Percentiles rank a stretch among this genome's conserved stretches.
phyloP scores from a whole-genome alignment of 1,140 invertebrate species.

The Brachionus rubens region DNA sequence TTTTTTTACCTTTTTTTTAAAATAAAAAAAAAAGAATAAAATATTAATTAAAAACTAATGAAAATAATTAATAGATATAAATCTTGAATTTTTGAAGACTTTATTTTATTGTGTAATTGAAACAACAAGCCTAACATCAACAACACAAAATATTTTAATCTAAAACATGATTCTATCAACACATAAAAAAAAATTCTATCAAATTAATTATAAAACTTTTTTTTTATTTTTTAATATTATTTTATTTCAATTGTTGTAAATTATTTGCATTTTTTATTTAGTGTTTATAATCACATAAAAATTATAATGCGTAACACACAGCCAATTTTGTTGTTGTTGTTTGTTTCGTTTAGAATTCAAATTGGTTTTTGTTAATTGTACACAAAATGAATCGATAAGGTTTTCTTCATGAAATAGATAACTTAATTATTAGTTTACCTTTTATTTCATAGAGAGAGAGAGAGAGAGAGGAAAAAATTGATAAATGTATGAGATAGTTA shows the following conservation, averaged over 20 bases:
- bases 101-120: slow-evolving; percentile 32
- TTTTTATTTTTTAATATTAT: slow-evolving; percentile 16
- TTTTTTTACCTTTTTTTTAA: slow-evolving; percentile 8
- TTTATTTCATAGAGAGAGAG: no score
- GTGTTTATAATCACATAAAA: no score
- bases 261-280: no score
- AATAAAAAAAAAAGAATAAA: slow-evolving; percentile 1
- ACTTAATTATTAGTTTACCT: no score
- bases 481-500: no score
- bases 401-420: no score
- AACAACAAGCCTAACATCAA: slow-evolving; percentile 32
- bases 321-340: no score
- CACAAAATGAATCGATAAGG: no score
- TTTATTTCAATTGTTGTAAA: neutral
- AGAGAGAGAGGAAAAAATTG: no score
- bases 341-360: no score
- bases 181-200: slow-evolving; percentile 17
- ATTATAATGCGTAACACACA: no score
- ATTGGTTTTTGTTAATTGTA: no score
- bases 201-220: slow-evolving; percentile 27
- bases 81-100: slow-evolving; percentile 23
- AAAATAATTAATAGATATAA: slow-evolving; percentile 25
- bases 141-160: slow-evolving; percentile 3
- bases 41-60: slow-evolving; percentile 30
- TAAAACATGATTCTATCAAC: slow-evolving; percentile 33